Conservation (phyloP, 2,888 invertebrate species). For the Amiota minor region DNA sequence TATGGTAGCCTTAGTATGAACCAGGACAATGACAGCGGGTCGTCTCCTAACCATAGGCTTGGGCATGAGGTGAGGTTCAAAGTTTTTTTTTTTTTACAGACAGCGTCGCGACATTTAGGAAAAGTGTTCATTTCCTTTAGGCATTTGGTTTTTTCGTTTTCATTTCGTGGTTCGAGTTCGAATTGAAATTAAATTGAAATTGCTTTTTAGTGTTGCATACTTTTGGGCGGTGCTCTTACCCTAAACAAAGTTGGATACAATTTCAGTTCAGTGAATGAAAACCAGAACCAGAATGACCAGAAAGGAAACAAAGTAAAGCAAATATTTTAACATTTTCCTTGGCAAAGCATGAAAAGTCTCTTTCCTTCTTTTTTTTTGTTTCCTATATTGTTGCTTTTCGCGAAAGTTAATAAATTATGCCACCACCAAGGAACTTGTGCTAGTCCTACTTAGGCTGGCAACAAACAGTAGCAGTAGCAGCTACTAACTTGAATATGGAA, state of each 20-base stretch:
- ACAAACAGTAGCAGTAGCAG: too few species aligned
- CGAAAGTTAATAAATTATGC: constrained; percentile 16
- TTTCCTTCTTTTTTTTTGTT: constrained; percentile 9
- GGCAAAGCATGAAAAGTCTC: too few species aligned
- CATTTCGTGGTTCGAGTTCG: constrained; percentile 8
- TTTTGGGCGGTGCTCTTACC: constrained; percentile 42
- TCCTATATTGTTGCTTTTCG: constrained; percentile 20
- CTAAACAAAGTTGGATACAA: too few species aligned
- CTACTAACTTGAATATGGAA: constrained; percentile 2
- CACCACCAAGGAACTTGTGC: constrained; percentile 9
- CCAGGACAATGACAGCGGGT: too few species aligned
- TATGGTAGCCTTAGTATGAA: too few species aligned
- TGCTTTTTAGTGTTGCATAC: constrained; percentile 38
- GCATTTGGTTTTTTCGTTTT: constrained; percentile 62
- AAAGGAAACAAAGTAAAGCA: background rate
- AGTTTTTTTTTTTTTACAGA: constrained; percentile 21
- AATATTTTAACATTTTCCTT: background rate
- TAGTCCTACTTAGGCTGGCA: background rate
- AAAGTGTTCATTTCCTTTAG: constrained; percentile 62
- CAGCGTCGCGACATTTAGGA: constrained; percentile 32
- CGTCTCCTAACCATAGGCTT: too few species aligned
- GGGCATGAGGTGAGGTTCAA: background rate
- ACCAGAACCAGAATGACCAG: background rate
- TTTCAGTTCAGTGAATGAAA: too few species aligned
- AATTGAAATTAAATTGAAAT: constrained; percentile 17